Evolutionary conservation across 2,888 invertebrate species (phyloP), one percentile per base, ranked within the genome.

Genomic region (Leucozona laternaria): DNA sequence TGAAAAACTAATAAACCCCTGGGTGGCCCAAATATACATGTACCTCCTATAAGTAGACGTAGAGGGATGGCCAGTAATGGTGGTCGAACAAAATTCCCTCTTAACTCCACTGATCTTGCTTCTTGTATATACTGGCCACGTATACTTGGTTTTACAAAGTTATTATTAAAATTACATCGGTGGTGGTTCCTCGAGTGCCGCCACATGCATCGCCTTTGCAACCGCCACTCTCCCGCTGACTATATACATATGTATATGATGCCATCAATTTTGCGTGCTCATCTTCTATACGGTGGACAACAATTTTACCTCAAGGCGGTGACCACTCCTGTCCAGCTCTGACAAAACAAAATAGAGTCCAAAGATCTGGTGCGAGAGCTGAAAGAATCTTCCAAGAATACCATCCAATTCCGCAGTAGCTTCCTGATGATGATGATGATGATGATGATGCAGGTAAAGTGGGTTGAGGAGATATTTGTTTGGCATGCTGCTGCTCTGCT

Each of bases 101-200:
- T 64, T 58, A 43, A 45, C 82, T 78, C 37, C 28, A 3, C 28
- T 57, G 62, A 75, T 75, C 62, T 57, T 60, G 78, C 75, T 77
- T 77, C 64, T 72, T 57, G 53, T 45, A 40, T 48, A 43, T 40
- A 20, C 34, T 48, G n/a, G 25, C 55, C 53, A 1, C n/a, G n/a
- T n/a, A n/a, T 83, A 73, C 60, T 37, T 75, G 45, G 53, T 57
- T 25, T 50, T 28, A 66, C 66, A 43, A 70, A 40, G 78, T 82
- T 79, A 82, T 82, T 82, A 71, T 79, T 71, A 75, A 86, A 86
- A 79, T 86, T 86, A 86, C 66, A 82, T 71, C 71, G 78, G 53
- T 75, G 82, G 55, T 37, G n/a, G 53, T 72, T 55, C 77, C 43
- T 62, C 60, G 50, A 79, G 82, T 57, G 58, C 55, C 68, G 58